A percentile compares a stretch with the other conserved stretches of the same genome.
Conservation (phyloP, 2,888 invertebrate genomes). For the Entomobrya proxima region DNA sequence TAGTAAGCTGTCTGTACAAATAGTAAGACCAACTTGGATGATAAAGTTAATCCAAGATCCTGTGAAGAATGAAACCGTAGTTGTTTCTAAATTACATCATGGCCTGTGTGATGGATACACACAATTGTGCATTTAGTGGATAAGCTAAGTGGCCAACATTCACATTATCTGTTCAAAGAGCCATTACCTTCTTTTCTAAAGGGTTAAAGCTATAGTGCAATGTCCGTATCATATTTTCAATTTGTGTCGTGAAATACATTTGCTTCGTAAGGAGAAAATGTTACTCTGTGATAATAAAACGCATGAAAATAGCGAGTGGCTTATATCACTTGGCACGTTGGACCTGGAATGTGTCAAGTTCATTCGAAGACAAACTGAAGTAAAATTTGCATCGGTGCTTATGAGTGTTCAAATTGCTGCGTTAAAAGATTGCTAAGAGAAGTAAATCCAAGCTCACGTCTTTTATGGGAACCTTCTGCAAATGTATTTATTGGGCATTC, state of each 20-base stretch:
- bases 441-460: not conserved
- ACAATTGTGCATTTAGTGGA: no score
- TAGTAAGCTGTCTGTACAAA: not conserved
- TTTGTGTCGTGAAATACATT: not conserved
- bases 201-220: not conserved
- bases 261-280: not conserved
- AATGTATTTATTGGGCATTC: not conserved
- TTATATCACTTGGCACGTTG: conserved; percentile 57
- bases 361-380: conserved; percentile 50
- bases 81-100: conserved; percentile 63
- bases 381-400: conserved; percentile 53
- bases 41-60: conserved; percentile 37
- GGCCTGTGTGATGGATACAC: no score
- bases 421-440: conserved; percentile 35
- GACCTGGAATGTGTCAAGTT: conserved; percentile 44
- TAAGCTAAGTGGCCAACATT: no score
- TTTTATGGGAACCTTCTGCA: not conserved
- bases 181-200: not conserved
- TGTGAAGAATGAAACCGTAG: not conserved
- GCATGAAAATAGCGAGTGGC: no score
- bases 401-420: no score
- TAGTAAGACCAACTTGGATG: conserved; percentile 45
- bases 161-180: conserved; percentile 57
- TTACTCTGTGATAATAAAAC: no score
- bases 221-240: not conserved